Evolutionary conservation across 2,797 vertebrate species (phyloP), one percentile per base, ranked within the genome.

Genomic region (Lacerta bilineata): DNA sequence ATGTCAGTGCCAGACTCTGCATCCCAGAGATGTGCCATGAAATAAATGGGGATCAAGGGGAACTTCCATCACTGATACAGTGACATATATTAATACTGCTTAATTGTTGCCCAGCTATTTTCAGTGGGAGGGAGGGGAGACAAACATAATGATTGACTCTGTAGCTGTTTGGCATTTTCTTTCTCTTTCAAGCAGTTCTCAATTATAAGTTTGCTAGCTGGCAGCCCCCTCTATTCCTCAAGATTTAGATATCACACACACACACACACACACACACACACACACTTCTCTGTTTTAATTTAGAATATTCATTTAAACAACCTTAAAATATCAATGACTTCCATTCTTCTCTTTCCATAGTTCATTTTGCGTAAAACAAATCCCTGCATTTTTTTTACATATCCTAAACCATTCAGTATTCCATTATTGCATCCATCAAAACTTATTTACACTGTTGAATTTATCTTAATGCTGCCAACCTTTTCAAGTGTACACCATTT

Each of bases 31-130:
- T 39, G 17, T 46, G 36, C 27, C 27, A 25, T 74, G 25, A 83
- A 75, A 90, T 74, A 84, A 46, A 80, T 39, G 50, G 59, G 11
- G 68, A 59, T 71, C 75, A 17, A 0, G 25, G 59, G 55, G 36
- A 69, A 39, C 2, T n/a, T 87, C 61, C 71, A 64, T 71, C 41
- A 33, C 11, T 15, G n/a, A 13, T 11, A 66, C 18, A 85, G 80
- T 79, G 39, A 39, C 39, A 18, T 43, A 72, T 41, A 55, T 33
- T 36, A 80, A 86, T 50, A 9, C 61, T 55, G 27, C 10, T 78
- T 83, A 83, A 72, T 80, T 61, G 66, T 79, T 66, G 82, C 36
- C 36, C 39, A 33, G 27, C 36, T 79, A 71, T 46, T 84, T 84
- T 84, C 50, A 72, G 25, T 1, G 50, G 50, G 39, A 84, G 71